Evolutionary conservation across 2,113 vertebrate species (phyloP), one percentile per base, ranked within the genome.

Genomic region (Psittacus erithacus): DNA sequence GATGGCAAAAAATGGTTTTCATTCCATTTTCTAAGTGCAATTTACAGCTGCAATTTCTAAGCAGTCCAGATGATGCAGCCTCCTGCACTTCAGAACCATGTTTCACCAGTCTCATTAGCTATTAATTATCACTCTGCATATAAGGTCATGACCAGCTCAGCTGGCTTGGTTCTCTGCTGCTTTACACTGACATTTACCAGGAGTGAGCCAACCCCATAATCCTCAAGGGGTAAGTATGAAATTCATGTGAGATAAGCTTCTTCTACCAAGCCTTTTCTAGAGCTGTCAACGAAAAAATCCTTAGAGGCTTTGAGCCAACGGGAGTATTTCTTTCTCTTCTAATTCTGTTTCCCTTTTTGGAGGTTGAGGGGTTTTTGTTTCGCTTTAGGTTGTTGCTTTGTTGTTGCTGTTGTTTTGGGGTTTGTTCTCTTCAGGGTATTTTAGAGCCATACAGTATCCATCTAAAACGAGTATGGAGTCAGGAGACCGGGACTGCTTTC

Each of bases 41-140:
- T 55, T 75, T 67, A 53, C 82, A 95, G 87, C 79, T 83, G 50
- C 64, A 27, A 82, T 86, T 82, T 85, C 70, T 53, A 24, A 87
- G 31, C 6, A 52, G 39, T 57, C 33, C n/a, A 57, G 65, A 73
- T 75, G 86, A 91, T 53, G 31, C 38, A 65, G 49, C 16, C 52
- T 76, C 28, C 44, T 60, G n/a, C 53, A 73, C 52, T 95, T 79
- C 50, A 91, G 77, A 91, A 53, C 19, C 31, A 43, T 33, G 62
- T 85, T 87, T 90, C 73, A 82, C 65, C 85, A 94, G 22, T 35
- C 74, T 90, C 63, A 82, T 87, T 69, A 91, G 70, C 91, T 65
- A 47, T 80, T 89, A 90, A 91, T 89, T 93, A 89, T 65, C 65
- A 60, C 69, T 82, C 63, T 73, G 65, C 35, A 84, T 52, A 85